phyloP scores from a whole-genome alignment of 1,140 invertebrate species.

The Wasmannia auropunctata region DNA sequence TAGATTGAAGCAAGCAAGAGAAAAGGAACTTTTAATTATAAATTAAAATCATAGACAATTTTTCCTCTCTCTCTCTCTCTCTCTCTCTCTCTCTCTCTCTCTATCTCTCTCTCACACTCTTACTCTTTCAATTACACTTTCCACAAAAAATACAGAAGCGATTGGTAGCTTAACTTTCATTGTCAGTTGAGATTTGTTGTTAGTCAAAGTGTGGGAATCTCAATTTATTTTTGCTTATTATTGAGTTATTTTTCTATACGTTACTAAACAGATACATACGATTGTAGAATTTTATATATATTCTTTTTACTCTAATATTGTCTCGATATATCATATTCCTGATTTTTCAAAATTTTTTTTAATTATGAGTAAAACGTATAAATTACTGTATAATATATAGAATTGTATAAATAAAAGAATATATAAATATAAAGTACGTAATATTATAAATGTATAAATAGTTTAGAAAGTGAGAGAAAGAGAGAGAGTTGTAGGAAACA shows the following conservation, averaged over 20 bases:
- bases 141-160: constrained; percentile 17
- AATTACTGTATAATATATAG: not conserved
- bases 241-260: not conserved
- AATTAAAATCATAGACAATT: not conserved
- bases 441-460: not conserved
- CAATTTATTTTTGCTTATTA: not conserved
- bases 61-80: too few species aligned
- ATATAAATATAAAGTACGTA: not conserved
- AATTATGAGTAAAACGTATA: not conserved
- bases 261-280: not conserved
- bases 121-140: not conserved
- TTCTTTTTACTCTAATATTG: not conserved
- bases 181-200: constrained; percentile 23
- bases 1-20: not conserved
- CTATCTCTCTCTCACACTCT: not conserved
- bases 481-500: not conserved
- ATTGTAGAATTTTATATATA: not conserved
- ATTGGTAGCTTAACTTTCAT: not conserved
- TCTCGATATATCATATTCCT: not conserved
- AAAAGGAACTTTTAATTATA: not conserved
- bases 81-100: not conserved
- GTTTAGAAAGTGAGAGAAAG: too few species aligned
- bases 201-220: not conserved
- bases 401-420: not conserved
- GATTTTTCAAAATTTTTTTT: not conserved